A percentile compares a stretch with the other conserved stretches of the same genome.
phyloP scores from a whole-genome alignment of 1,140 invertebrate genomes.

The Riptortus pedestris region DNA sequence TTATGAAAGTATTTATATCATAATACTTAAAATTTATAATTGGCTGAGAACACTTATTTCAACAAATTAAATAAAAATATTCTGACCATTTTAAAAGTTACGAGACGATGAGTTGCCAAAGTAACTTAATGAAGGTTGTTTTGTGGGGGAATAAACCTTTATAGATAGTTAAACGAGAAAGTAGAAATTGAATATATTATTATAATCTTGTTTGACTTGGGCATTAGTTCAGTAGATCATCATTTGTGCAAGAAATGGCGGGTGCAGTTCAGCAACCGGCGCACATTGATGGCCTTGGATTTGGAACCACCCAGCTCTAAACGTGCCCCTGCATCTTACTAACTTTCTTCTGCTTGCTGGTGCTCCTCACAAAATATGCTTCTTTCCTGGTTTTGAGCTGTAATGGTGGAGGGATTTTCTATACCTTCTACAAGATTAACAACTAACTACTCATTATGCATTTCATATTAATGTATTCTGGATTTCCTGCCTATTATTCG shows the following conservation, averaged over 20 bases:
- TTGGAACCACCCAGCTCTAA: conserved; percentile 24
- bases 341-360: neutral
- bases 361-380: no score
- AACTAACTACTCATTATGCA: no score
- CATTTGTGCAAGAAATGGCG: conserved; percentile 29
- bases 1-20: no score
- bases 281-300: conserved; percentile 20
- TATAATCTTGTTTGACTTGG: conserved; percentile 23
- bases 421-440: no score
- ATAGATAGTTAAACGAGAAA: no score
- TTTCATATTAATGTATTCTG: no score
- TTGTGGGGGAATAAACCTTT: no score
- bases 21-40: neutral
- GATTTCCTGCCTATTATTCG: no score
- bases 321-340: neutral
- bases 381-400: no score
- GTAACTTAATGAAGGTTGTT: no score
- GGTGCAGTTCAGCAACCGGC: conserved; percentile 1
- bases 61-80: conserved; percentile 1
- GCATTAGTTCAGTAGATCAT: conserved; percentile 31
- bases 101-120: no score
- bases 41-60: neutral
- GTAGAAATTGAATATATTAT: neutral
- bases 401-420: no score
- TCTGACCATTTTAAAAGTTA: neutral